Base-by-base conservation (phyloP, 2,797 vertebrate species). In the Pipistrellus pipistrellus region DNA sequence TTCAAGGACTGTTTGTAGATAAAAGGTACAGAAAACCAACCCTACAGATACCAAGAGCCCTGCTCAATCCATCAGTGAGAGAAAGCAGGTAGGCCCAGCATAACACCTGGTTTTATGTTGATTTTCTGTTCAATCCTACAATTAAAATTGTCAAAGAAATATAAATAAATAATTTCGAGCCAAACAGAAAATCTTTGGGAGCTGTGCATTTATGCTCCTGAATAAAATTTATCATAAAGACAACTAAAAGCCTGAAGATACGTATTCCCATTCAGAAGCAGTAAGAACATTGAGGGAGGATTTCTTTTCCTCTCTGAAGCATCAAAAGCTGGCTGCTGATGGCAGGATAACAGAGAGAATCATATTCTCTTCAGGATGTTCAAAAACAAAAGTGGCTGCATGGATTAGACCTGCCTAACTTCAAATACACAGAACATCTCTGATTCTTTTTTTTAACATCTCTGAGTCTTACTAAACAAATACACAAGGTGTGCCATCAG, bases 191-290 rank as follows among this genome's bases (percentile, higher is more conserved):
- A 53, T 9, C 85, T 94, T 35, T 81, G 68, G 35, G 20, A 94
- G 13, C n/a, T 66, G 0, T 32, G 15, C 38, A 5, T 30, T 57
- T 77, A 82, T 1, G 12, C 23, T 68, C 64, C 18, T 46, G 41
- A 78, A 87, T 46, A 77, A 86, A 85, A 92, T 68, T 80, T 35
- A 64, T 3, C 14, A 7, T 41, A 25, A 69, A 87, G 35, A 75
- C 84, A 76, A 41, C 76, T 53, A 27, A 87, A 94, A 83, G 27
- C 30, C 18, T 46, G 48, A 55, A 72, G 73, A 78, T 51, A 78
- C 35, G 18, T 78, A 32, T n/a, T 44, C 48, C 51, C 59, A 23
- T 62, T 78, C 77, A 84, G 48, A 78, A 91, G 53, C n/a, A 48
- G 8, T 20, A 53, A 76, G 53, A 77, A 13, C 17, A 77, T 17